Percentiles rank a stretch among this genome's conserved stretches.
Conservation (phyloP, 2,888 invertebrate species). For the Drosophila eohydei region DNA sequence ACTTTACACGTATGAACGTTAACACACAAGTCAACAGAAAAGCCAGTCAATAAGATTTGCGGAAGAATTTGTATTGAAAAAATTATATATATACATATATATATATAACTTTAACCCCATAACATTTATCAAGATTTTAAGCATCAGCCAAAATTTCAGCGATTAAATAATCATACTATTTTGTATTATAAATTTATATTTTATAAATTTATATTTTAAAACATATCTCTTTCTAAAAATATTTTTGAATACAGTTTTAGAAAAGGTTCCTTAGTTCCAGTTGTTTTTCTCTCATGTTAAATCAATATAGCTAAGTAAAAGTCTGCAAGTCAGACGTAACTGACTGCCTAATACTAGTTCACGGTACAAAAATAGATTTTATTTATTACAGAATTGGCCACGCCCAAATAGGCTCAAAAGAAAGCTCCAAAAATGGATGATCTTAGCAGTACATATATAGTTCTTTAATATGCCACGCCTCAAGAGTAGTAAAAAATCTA, state of each 20-base stretch:
- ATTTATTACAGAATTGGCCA: neutral
- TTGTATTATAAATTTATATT: too few species aligned
- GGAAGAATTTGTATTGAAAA: neutral
- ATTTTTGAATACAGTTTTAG: neutral
- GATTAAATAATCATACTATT: neutral
- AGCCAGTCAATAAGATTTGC: neutral
- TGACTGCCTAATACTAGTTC: neutral
- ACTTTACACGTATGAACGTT: neutral
- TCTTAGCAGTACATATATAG: too few species aligned
- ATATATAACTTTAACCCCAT: neutral
- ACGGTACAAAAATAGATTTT: neutral
- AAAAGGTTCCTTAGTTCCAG: neutral
- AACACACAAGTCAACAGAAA: neutral
- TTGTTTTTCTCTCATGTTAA: neutral
- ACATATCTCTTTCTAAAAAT: neutral
- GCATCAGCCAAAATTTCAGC: neutral
- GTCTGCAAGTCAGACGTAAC: neutral
- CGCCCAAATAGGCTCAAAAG: neutral
- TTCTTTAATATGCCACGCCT: too few species aligned
- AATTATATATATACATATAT: too few species aligned
- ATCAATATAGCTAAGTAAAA: conserved; percentile 1
- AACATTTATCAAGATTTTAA: neutral
- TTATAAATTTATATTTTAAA: neutral
- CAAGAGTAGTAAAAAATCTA: too few species aligned
- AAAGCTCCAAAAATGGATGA: too few species aligned